phyloP scores from a whole-genome alignment of 2,797 vertebrate genomes.

The Helostoma temminkii region DNA sequence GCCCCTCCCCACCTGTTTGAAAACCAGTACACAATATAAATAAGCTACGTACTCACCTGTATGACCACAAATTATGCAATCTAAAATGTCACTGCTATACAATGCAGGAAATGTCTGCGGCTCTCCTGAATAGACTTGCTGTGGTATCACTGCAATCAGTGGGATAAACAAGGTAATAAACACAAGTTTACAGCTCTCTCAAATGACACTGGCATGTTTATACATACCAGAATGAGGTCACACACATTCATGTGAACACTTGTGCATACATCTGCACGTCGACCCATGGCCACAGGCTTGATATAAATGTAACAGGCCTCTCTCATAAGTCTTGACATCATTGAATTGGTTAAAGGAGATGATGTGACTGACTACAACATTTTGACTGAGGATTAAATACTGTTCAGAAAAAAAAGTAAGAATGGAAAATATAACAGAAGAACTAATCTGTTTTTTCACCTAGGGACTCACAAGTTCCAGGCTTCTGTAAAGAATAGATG shows the following conservation, averaged over 20 bases:
- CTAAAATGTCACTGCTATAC: neutral
- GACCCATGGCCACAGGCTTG: slow-evolving; percentile 8
- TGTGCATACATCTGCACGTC: slow-evolving; percentile 18
- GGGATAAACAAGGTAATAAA: slow-evolving; percentile 67
- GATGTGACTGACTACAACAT: neutral
- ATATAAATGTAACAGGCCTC: slow-evolving; percentile 6
- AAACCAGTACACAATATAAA: neutral
- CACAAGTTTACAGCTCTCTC: slow-evolving; percentile 46
- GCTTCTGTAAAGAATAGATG: slow-evolving; percentile 32
- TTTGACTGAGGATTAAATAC: neutral
- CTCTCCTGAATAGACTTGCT: slow-evolving; percentile 1
- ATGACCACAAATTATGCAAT: neutral
- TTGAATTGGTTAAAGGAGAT: slow-evolving; percentile 19
- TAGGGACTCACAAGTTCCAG: slow-evolving; percentile 70
- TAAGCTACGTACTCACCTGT: neutral
- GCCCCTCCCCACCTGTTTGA: too few relatives aligned
- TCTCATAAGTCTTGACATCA: slow-evolving; percentile 15
- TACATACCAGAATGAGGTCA: slow-evolving; percentile 53
- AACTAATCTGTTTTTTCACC: slow-evolving; percentile 17
- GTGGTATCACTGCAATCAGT: slow-evolving; percentile 38
- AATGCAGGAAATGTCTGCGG: neutral
- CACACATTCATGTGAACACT: slow-evolving; percentile 30
- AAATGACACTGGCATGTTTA: slow-evolving; percentile 51
- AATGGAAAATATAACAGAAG: slow-evolving; percentile 17
- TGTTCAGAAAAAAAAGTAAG: neutral